Percentiles rank a stretch among this genome's conserved stretches.
phyloP scores from a whole-genome alignment of 2,113 vertebrate species.

The Clarias macrocephalus region DNA sequence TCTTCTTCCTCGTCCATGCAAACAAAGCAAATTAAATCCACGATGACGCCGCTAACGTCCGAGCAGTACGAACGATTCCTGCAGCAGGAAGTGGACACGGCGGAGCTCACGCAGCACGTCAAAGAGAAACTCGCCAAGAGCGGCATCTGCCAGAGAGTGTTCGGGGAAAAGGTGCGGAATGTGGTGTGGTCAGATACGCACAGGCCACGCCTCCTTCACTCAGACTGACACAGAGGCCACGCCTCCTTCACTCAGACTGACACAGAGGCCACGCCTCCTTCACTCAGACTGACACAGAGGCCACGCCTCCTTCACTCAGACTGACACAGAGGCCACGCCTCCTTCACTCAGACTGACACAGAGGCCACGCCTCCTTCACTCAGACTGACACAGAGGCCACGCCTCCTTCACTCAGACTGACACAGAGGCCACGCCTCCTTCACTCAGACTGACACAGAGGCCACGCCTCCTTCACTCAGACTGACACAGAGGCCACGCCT shows the following conservation, averaged over 20 bases:
- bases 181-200: neutral
- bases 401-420: too few relatives aligned
- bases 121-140: constrained; percentile 93
- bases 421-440: too few relatives aligned
- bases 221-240: neutral
- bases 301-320: neutral
- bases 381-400: too few relatives aligned
- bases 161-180: constrained; percentile 84
- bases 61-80: constrained; percentile 93
- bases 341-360: too few relatives aligned
- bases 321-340: too few relatives aligned
- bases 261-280: neutral
- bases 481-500: too few relatives aligned
- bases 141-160: constrained; percentile 91
- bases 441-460: too few relatives aligned
- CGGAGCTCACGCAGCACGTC: constrained; percentile 88
- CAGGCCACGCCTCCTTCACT: neutral
- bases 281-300: neutral
- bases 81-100: constrained; percentile 92
- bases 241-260: neutral
- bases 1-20: constrained; percentile 81
- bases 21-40: constrained; percentile 81
- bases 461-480: too few relatives aligned
- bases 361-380: too few relatives aligned
- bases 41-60: constrained; percentile 82